phyloP scores from a whole-genome alignment of 2,888 invertebrate species.

The Notodonta ziczac region DNA sequence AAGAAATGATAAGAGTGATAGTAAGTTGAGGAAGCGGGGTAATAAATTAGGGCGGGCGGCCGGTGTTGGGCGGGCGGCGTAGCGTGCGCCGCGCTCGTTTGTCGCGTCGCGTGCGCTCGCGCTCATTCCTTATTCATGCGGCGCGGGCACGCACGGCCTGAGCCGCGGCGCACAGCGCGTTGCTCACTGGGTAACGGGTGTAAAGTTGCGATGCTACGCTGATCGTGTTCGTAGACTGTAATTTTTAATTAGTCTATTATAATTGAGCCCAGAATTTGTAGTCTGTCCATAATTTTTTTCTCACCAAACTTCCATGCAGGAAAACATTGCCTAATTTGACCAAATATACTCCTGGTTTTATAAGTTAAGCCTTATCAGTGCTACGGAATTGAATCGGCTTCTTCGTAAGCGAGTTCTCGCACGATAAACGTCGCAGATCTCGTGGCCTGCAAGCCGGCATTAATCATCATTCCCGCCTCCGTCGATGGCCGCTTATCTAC shows the following conservation, averaged over 20 bases:
- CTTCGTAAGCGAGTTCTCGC: background rate
- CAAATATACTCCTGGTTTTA: no score
- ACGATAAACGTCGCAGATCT: constrained; percentile 11
- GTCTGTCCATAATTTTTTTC: no score
- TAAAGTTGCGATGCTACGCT: constrained; percentile 42
- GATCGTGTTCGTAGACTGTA: constrained; percentile 35
- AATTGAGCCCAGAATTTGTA: no score
- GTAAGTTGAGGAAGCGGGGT: constrained; percentile 60
- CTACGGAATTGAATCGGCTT: constrained; percentile 11
- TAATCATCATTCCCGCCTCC: constrained; percentile 41
- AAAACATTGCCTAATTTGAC: no score
- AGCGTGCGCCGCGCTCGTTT: constrained; percentile 74
- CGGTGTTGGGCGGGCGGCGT: constrained; percentile 60
- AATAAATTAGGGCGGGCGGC: constrained; percentile 69
- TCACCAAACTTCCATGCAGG: no score
- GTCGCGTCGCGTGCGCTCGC: constrained; percentile 80
- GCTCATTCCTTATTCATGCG: constrained; percentile 83
- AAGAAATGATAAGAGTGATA: constrained; percentile 70
- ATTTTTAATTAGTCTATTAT: constrained; percentile 9
- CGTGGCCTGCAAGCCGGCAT: constrained; percentile 34
- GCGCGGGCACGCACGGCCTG: constrained; percentile 64
- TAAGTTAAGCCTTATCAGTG: background rate
- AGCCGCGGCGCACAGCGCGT: constrained; percentile 6
- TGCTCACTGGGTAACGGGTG: constrained; percentile 30
- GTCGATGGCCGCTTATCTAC: constrained; percentile 40